A percentile compares a stretch with the other conserved stretches of the same genome.
These are phyloP conservation scores for Nansenia antarctica DNA, from an alignment of 2,113 vertebrate species.

Conservation along the genomic window DNA sequence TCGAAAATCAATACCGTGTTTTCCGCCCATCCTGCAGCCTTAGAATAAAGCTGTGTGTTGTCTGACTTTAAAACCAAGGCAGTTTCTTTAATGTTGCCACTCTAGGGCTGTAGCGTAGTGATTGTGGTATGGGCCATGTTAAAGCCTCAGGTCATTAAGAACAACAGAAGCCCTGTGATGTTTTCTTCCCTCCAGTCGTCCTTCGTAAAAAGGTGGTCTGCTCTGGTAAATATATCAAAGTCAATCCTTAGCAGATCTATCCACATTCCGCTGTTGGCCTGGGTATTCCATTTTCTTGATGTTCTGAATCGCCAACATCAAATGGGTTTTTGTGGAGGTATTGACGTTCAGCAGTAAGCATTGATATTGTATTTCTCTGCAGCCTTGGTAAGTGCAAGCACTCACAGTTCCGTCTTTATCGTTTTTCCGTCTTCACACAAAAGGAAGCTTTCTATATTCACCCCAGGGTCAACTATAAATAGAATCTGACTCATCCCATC, in stretches of 20 bases:
- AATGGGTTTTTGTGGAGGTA: slow-evolving; percentile 51
- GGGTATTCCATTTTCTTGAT: slow-evolving; percentile 54
- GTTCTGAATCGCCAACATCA: slow-evolving; percentile 54
- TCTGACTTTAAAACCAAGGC: not conserved
- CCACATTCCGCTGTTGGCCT: slow-evolving; percentile 46
- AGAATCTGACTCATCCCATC: no score
- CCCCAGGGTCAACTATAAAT: no score
- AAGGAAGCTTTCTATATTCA: no score
- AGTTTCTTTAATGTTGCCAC: no score
- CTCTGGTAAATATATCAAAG: slow-evolving; percentile 68
- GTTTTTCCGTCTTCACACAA: no score
- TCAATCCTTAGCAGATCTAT: slow-evolving; percentile 56
- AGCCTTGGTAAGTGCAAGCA: no score
- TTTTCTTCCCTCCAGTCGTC: no score
- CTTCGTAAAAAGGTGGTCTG: no score
- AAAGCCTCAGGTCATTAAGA: slow-evolving; percentile 49
- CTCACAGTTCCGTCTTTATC: no score
- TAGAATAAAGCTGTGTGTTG: slow-evolving; percentile 25
- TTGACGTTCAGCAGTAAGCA: no score
- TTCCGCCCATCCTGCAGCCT: slow-evolving; percentile 48
- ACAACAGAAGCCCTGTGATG: slow-evolving; percentile 34
- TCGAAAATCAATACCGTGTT: slow-evolving; percentile 62
- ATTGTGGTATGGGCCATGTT: not conserved
- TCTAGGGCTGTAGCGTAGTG: no score
- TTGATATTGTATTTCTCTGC: no score